Percentiles rank a stretch among this genome's conserved stretches.
Conservation (phyloP, 2,113 vertebrate genomes). For the Drymodes brunneopygia region DNA sequence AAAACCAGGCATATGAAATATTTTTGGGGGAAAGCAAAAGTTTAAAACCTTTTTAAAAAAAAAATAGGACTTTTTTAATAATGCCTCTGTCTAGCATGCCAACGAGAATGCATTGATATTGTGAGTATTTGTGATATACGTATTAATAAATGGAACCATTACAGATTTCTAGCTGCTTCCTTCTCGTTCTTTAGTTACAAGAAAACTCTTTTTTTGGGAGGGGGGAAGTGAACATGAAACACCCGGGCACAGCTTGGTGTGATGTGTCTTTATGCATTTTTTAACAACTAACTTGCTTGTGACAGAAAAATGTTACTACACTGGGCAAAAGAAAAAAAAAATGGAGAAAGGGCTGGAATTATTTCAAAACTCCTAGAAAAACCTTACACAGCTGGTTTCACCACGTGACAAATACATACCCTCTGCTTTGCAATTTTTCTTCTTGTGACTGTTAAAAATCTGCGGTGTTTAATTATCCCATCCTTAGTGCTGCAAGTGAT, state of each 20-base stretch:
- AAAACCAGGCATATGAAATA: conserved; percentile 56
- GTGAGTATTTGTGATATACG: conserved; percentile 95
- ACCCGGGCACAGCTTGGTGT: neutral
- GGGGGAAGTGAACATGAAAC: neutral
- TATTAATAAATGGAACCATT: conserved; percentile 93
- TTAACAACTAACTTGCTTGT: neutral
- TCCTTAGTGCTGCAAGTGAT: neutral
- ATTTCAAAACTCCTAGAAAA: neutral
- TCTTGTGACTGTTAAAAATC: neutral
- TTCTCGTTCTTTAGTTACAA: conserved; percentile 6
- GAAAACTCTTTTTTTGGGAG: neutral
- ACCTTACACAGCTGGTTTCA: neutral
- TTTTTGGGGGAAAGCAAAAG: conserved; percentile 70
- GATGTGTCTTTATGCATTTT: neutral
- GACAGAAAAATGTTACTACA: neutral
- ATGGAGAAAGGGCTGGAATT: neutral
- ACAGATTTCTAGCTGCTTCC: conserved; percentile 60
- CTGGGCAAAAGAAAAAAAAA: neutral
- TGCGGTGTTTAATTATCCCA: neutral
- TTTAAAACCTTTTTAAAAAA: conserved; percentile 76
- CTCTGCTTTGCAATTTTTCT: neutral
- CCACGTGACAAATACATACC: neutral
- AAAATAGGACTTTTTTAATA: conserved; percentile 73
- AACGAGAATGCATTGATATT: conserved; percentile 88
- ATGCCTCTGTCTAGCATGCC: conserved; percentile 88